Conservation (phyloP, 37 sponge, comb jelly and placozoan species). For the Chondrosia reniformis region DNA sequence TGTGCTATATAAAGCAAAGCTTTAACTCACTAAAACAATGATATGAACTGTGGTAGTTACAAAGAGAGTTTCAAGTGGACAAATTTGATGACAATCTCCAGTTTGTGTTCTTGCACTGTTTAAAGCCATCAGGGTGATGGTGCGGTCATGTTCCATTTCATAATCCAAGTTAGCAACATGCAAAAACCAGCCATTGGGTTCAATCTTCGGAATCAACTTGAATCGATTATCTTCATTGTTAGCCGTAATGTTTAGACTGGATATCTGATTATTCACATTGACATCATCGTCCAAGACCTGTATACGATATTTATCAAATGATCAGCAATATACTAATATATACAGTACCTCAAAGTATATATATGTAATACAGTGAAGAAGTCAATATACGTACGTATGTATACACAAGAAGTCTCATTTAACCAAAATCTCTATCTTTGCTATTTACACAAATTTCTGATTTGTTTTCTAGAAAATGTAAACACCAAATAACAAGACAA, state of each 20-base stretch:
- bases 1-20: neutral
- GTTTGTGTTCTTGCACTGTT: neutral
- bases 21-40: neutral
- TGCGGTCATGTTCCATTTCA: neutral
- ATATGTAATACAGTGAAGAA: too few species aligned
- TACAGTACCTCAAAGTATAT: too few species aligned
- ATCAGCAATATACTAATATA: too few species aligned
- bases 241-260: conserved; percentile 7
- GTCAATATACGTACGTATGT: too few species aligned
- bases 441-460: too few species aligned
- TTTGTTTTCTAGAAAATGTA: too few species aligned
- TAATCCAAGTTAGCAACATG: neutral
- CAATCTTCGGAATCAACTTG: neutral
- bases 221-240: neutral
- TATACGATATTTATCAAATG: too few species aligned
- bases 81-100: neutral
- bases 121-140: neutral
- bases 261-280: neutral
- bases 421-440: too few species aligned
- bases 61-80: neutral
- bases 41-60: neutral
- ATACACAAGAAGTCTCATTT: too few species aligned
- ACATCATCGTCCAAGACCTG: neutral
- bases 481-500: too few species aligned
- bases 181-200: conserved; percentile 12